Percentiles rank a stretch among this genome's conserved stretches.
These are phyloP conservation scores for Pelagia noctiluca DNA, from an alignment of 30 jellyfish, hydroid and myxozoan species.

Conservation along the genomic window DNA sequence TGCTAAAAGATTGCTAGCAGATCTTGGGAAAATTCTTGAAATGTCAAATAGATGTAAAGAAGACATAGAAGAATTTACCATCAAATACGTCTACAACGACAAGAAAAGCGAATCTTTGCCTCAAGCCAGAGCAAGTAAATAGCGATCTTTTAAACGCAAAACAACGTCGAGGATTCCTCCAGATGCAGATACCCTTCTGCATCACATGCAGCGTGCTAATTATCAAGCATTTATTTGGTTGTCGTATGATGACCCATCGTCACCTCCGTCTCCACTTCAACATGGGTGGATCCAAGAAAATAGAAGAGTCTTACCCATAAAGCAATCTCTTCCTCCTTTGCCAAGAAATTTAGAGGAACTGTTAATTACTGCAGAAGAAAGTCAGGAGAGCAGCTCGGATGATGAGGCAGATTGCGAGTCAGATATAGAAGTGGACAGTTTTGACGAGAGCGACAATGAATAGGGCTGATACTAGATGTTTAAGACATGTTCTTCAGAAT, in stretches of 20 bases:
- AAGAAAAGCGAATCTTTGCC: not conserved
- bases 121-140: not conserved
- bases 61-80: not conserved
- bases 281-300: constrained; percentile 14
- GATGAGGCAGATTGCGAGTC: not conserved
- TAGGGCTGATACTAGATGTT: too few relatives aligned
- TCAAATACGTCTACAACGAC: not conserved
- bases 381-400: not conserved
- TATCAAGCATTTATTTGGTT: not conserved
- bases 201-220: not conserved
- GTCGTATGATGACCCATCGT: not conserved
- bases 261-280: not conserved
- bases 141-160: not conserved
- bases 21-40: too few relatives aligned
- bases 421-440: not conserved
- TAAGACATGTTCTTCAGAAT: too few relatives aligned
- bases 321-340: not conserved
- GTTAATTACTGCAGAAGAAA: not conserved
- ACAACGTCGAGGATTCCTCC: not conserved
- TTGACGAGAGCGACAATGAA: not conserved
- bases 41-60: not conserved
- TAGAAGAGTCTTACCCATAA: too few relatives aligned
- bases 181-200: too few relatives aligned
- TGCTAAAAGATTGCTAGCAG: not conserved
- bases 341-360: not conserved